These are phyloP conservation scores for Danio rerio DNA, from an alignment of 2,113 vertebrate species.

Conservation along the genomic window GRCz12tu NC_133182.1:41130001-41130500, in stretches of 20 bases:
- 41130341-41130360: too few species aligned
- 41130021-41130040: slow-evolving; percentile 64
- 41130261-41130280: background rate
- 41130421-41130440: too few species aligned
- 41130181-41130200: slow-evolving; percentile 29
- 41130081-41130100: slow-evolving; percentile 39
- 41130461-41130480: too few species aligned
- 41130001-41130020: slow-evolving; percentile 58
- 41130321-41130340: too few species aligned
- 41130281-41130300: too few species aligned
- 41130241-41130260: background rate
- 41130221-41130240: background rate
- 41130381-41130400: too few species aligned
- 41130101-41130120: slow-evolving; percentile 35
- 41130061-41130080: slow-evolving; percentile 55
- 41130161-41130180: slow-evolving; percentile 15
- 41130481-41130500: too few species aligned
- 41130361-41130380: too few species aligned
- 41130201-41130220: background rate
- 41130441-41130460: too few species aligned
- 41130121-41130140: slow-evolving; percentile 38
- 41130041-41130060: slow-evolving; percentile 55
- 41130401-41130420: too few species aligned
- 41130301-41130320: too few species aligned
- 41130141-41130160: background rate